These are phyloP conservation scores for Microcebus lehilahytsara DNA, from an alignment of 2,113 vertebrate species.

Conservation along the genomic window DNA sequence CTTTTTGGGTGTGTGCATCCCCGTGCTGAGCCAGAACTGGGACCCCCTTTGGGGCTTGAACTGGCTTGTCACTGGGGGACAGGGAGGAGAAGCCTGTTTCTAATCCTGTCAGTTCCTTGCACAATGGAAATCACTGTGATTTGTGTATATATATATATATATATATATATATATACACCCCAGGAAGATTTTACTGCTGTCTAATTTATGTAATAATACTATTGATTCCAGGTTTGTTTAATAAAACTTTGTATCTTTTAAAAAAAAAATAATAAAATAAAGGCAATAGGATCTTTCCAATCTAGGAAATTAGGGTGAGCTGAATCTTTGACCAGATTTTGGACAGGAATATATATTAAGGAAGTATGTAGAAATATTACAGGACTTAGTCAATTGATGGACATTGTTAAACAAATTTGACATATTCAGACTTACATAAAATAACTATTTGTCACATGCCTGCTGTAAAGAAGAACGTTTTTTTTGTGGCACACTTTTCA, in stretches of 20 bases:
- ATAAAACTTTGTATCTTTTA: constrained; percentile 83
- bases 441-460: not conserved
- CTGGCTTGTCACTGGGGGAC: too few relatives aligned
- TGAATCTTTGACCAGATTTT: not conserved
- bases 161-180: not conserved
- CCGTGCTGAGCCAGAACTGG: not conserved
- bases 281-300: not conserved
- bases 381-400: not conserved
- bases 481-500: not conserved
- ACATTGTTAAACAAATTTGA: not conserved
- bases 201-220: constrained; percentile 80
- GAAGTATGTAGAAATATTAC: not conserved
- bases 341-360: constrained; percentile 42
- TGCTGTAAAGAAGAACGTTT: not conserved
- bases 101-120: too few relatives aligned
- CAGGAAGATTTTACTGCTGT: constrained; percentile 78
- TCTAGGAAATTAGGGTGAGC: not conserved
- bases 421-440: not conserved
- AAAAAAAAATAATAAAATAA: too few relatives aligned
- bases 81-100: too few relatives aligned
- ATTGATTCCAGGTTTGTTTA: constrained; percentile 75
- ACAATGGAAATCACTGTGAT: too few relatives aligned
- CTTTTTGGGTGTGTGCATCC: constrained; percentile 34
- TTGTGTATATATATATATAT: too few relatives aligned
- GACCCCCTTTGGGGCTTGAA: not conserved